These are phyloP conservation scores for Bimastos eiseni DNA, from an alignment of 2,888 invertebrate genomes.

Conservation along the genomic window DNA sequence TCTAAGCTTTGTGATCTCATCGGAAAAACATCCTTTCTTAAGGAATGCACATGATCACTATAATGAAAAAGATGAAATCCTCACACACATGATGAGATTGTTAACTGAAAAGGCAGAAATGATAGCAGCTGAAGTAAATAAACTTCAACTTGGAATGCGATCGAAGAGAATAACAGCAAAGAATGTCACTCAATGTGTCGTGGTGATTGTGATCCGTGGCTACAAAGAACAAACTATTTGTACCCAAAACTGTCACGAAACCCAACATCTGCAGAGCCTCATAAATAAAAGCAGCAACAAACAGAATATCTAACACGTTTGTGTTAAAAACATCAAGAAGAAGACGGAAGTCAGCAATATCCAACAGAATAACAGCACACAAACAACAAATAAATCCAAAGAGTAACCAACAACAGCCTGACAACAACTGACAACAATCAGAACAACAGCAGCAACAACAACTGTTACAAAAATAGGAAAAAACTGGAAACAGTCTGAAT, in stretches of 20 bases:
- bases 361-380: neutral
- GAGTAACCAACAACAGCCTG: neutral
- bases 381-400: neutral
- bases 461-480: neutral
- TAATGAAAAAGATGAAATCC: neutral
- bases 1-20: neutral
- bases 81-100: neutral
- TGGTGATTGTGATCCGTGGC: neutral
- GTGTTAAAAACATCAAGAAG: neutral
- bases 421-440: neutral
- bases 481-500: neutral
- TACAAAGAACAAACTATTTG: neutral
- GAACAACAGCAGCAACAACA: neutral
- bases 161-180: neutral
- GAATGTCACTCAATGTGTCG: neutral
- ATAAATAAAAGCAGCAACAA: neutral
- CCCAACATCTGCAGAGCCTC: neutral
- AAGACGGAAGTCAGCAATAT: neutral
- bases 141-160: constrained; percentile 13
- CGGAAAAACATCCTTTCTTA: neutral
- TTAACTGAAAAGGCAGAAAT: neutral
- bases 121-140: neutral
- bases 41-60: neutral
- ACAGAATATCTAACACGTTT: neutral
- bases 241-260: neutral